A percentile compares a stretch with the other conserved stretches of the same genome.
phyloP scores from a whole-genome alignment of 2,888 invertebrate genomes.

The Melitaea athalia region DNA sequence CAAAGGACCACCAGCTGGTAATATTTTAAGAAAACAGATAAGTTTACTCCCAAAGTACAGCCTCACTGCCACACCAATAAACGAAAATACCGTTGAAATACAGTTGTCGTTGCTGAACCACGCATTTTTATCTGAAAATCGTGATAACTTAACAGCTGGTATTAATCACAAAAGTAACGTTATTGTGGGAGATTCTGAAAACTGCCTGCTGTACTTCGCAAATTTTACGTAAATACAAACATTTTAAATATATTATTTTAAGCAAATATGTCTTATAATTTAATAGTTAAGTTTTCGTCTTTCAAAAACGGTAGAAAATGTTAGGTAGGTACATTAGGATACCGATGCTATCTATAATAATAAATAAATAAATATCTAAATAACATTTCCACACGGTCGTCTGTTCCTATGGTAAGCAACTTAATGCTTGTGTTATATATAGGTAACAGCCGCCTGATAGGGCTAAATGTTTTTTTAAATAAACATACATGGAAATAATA shows the following conservation, averaged over 20 bases:
- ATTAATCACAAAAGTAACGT: conserved; percentile 80
- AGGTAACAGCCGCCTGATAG: no score
- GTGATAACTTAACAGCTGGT: conserved; percentile 73
- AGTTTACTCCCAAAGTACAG: conserved; percentile 84
- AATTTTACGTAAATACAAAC: conserved; percentile 76
- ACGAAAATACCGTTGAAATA: conserved; percentile 58
- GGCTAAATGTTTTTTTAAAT: no score
- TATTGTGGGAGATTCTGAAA: conserved; percentile 85
- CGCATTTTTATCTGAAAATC: conserved; percentile 66
- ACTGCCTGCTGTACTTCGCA: conserved; percentile 81
- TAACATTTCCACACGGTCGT: no score
- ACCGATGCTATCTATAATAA: neutral
- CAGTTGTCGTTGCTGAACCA: conserved; percentile 70
- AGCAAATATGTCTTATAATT: neutral
- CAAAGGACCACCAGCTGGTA: conserved; percentile 88
- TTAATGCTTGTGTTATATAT: no score
- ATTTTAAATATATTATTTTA: neutral
- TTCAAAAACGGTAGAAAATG: neutral
- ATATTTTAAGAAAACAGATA: conserved; percentile 84
- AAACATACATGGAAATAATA: no score
- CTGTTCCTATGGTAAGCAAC: no score
- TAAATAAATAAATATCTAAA: no score
- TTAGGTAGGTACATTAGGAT: neutral
- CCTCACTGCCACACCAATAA: conserved; percentile 63
- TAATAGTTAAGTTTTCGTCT: neutral